A percentile compares a stretch with the other conserved stretches of the same genome.
Evolutionary conservation across 2,797 vertebrate species (phyloP).

Genomic region (Cirrhinus molitorella): DNA sequence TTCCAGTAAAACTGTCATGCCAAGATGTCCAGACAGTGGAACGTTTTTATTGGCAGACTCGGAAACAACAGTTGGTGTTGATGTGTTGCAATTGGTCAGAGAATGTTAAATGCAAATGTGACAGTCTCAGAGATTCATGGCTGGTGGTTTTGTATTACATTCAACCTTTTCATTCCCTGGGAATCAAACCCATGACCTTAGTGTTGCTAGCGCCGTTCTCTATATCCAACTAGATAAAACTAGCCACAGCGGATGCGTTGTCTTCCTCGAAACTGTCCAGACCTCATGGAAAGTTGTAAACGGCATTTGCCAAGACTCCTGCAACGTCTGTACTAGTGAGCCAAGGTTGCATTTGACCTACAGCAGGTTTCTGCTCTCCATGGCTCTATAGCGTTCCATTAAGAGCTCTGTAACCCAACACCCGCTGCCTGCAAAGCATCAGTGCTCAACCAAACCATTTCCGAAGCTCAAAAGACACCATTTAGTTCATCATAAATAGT

Average conservation of each 20-base stretch:
- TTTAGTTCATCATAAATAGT: slow-evolving; percentile 19
- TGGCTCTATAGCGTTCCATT: slow-evolving; percentile 48
- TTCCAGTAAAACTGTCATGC: slow-evolving; percentile 30
- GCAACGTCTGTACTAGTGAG: slow-evolving; percentile 23
- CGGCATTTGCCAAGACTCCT: slow-evolving; percentile 29
- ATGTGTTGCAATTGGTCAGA: not conserved
- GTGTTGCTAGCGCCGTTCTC: not conserved
- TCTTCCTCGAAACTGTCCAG: slow-evolving; percentile 24
- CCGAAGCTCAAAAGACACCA: slow-evolving; percentile 3
- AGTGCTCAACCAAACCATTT: slow-evolving; percentile 31
- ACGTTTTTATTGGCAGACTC: slow-evolving; percentile 19
- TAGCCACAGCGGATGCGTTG: not conserved
- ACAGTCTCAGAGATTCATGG: not conserved
- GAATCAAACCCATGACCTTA: not conserved
- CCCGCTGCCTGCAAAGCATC: slow-evolving; percentile 56
- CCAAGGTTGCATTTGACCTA: slow-evolving; percentile 56
- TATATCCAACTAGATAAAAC: slow-evolving; percentile 8
- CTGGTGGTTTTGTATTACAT: not conserved
- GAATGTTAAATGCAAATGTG: slow-evolving; percentile 5
- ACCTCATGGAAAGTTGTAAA: slow-evolving; percentile 32
- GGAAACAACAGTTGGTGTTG: not conserved
- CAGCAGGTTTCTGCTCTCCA: slow-evolving; percentile 53
- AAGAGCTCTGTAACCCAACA: slow-evolving; percentile 57
- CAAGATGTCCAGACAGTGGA: not conserved
- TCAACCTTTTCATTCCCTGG: not conserved